Conservation (phyloP, 2,888 invertebrate genomes). For the Elysia crispata region DNA sequence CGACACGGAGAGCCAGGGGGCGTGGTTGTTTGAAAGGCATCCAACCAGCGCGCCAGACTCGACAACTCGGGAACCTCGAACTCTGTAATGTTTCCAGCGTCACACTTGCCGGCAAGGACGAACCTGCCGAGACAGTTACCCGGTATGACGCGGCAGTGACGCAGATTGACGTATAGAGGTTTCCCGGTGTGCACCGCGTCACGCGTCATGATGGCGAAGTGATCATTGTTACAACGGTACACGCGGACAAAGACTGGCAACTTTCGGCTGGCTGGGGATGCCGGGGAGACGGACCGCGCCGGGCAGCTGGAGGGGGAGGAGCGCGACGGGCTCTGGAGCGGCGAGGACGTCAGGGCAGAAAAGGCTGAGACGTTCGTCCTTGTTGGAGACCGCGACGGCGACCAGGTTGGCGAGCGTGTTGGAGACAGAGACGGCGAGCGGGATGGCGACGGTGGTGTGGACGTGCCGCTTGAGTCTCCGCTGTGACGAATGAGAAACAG, state of each 20-base stretch:
- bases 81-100: slow-evolving; percentile 43
- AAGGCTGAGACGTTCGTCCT: neutral
- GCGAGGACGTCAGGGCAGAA: slow-evolving; percentile 24
- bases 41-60: slow-evolving; percentile 43
- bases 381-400: neutral
- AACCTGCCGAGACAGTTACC: slow-evolving; percentile 43
- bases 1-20: slow-evolving; percentile 43
- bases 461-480: neutral
- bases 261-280: slow-evolving; percentile 19
- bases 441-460: neutral
- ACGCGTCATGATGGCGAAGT: slow-evolving; percentile 45
- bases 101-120: slow-evolving; percentile 40
- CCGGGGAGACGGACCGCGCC: neutral
- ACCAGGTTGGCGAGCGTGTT: slow-evolving; percentile 12
- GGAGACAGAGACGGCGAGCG: slow-evolving; percentile 14
- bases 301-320: neutral
- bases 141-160: slow-evolving; percentile 43
- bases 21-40: slow-evolving; percentile 41
- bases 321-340: neutral
- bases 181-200: slow-evolving; percentile 42
- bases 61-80: slow-evolving; percentile 44
- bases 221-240: slow-evolving; percentile 42
- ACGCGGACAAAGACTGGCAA: slow-evolving; percentile 41
- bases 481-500: slow-evolving; percentile 41
- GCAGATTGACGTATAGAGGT: slow-evolving; percentile 44